Evolutionary conservation across 1,140 invertebrate species (phyloP), one percentile per base, ranked within the genome.

Genomic region (Hylyphantes graminicola): DNA sequence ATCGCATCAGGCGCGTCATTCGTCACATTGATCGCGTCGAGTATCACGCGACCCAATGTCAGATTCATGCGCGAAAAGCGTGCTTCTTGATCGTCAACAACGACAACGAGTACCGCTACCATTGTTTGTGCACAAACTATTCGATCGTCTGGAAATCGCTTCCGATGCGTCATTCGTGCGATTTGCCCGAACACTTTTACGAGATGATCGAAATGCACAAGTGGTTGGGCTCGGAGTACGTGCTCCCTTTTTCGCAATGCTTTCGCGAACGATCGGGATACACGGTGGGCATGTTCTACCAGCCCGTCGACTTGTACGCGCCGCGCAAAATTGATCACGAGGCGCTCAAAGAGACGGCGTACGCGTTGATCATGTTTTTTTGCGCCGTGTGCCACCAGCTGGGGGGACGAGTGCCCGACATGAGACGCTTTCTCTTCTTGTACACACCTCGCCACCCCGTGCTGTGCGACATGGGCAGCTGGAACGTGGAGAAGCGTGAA

Each of bases 401-500:
- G 70, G 70, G 70, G 7, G 70, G 70, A 0, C 3, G 11, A 0
- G 53, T 57, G 5, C 70, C 70, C 2, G 17, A 73, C 35, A 21
- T 73, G 12, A 73, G 55, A 35, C n/a, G 21, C 6, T 73, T 73
- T 73, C 57, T 57, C 11, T 73, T 73, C 55, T 55, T 73, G 7
- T 73, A 73, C 9, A 73, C 70, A 2, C 1, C 11, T 7, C 17
- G n/a, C 0, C 70, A 73, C 35, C 70, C 70, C 7, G 70, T 73
- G 2, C 13, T 73, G 17, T 73, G 70, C 35, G 70, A 73, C 35
- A 59, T 73, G 0, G 70, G 70, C 0, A 13, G n/a, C 21, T 21
- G 21, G 8, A 73, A 73, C 17, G 70, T 57, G 9, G 54, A 59
- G 13, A 57, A 57, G 15, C n/a, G 70, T 0, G 54, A 73, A 54